These are phyloP conservation scores for Oxygymnocypris stewartii DNA, from an alignment of 2,113 vertebrate genomes.

Conservation along the genomic window DNA sequence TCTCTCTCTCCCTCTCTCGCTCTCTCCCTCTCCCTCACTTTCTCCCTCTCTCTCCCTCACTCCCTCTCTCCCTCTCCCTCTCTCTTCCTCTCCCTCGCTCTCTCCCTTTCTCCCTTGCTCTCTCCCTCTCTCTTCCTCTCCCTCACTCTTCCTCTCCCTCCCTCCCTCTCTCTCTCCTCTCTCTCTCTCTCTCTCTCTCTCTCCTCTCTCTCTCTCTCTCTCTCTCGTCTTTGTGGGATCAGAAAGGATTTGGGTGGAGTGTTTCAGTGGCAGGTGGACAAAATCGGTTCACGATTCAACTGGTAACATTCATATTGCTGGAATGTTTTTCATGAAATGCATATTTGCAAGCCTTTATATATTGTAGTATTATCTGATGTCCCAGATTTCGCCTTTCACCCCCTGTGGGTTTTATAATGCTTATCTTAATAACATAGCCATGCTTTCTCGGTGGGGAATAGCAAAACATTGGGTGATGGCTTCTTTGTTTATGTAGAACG, in stretches of 20 bases:
- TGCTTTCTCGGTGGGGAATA: slow-evolving; percentile 27
- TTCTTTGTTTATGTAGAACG: slow-evolving; percentile 11
- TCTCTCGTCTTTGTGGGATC: slow-evolving; percentile 19
- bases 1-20: not conserved
- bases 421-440: slow-evolving; percentile 20
- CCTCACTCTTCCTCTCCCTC: not conserved
- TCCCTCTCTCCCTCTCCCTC: too few relatives aligned
- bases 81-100: not conserved
- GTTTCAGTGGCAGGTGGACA: slow-evolving; percentile 33
- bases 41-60: not conserved
- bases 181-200: too few relatives aligned
- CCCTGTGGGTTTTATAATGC: not conserved
- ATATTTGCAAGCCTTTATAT: not conserved
- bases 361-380: slow-evolving; percentile 10
- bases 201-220: too few relatives aligned
- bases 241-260: slow-evolving; percentile 30
- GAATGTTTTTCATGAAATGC: not conserved
- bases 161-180: not conserved
- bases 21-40: not conserved
- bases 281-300: slow-evolving; percentile 10
- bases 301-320: not conserved
- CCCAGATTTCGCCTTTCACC: slow-evolving; percentile 7
- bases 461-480: slow-evolving; percentile 10
- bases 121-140: not conserved
- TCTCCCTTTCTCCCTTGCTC: not conserved